Conservation (phyloP, 2,888 invertebrate genomes). For the Calameuta filiformis region DNA sequence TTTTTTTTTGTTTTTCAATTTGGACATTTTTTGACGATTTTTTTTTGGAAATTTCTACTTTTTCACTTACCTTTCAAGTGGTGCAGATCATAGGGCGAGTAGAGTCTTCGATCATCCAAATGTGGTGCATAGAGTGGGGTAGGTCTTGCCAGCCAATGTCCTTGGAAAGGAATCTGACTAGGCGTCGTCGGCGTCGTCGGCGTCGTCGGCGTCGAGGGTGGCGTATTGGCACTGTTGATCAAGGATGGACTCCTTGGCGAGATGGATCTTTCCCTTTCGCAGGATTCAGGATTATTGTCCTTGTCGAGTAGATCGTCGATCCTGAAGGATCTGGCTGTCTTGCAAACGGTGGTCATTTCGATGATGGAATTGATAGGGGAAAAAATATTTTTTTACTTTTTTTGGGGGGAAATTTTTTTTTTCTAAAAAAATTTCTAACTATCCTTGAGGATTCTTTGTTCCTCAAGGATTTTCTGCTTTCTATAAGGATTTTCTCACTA, state of each 20-base stretch:
- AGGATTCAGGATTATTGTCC: constrained; percentile 6
- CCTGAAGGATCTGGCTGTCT: constrained; percentile 19
- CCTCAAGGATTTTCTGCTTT: neutral
- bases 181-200: constrained; percentile 12
- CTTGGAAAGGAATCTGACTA: constrained; percentile 13
- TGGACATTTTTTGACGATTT: neutral
- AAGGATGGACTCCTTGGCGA: constrained; percentile 4
- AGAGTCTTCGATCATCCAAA: constrained; percentile 14
- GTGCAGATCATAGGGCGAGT: constrained; percentile 13
- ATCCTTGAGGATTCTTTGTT: neutral
- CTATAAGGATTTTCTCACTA: neutral
- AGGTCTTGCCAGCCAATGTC: constrained; percentile 19
- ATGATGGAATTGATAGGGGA: neutral
- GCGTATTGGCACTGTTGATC: neutral
- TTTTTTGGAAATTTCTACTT: neutral
- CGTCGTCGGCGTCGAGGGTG: constrained; percentile 11
- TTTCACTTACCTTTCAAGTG: constrained; percentile 11
- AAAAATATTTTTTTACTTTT: neutral
- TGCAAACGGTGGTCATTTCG: constrained; percentile 8
- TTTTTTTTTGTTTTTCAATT: neutral
- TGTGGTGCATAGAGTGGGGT: constrained; percentile 14
- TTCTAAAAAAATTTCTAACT: neutral
- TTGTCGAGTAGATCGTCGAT: constrained; percentile 17
- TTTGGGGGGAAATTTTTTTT: no score
- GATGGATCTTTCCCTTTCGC: constrained; percentile 10